phyloP scores from a whole-genome alignment of 2,113 vertebrate genomes.

The Malurus melanocephalus region DNA sequence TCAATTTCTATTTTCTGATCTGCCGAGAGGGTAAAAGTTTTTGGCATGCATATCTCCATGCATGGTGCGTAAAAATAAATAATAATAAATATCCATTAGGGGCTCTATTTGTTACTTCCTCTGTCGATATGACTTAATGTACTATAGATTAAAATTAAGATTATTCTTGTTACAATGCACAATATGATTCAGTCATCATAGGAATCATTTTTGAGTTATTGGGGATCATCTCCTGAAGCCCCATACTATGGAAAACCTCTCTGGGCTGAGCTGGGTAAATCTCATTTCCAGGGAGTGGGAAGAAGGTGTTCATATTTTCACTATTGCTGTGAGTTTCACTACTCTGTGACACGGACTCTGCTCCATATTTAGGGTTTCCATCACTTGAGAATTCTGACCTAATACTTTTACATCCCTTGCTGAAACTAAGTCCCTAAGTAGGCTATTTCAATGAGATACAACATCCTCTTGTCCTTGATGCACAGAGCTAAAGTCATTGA shows the following conservation, averaged over 20 bases:
- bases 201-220: background rate
- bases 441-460: background rate
- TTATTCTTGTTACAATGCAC: background rate
- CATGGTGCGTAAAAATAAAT: background rate
- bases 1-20: background rate
- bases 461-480: background rate
- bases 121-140: background rate
- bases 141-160: background rate
- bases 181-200: background rate
- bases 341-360: accelerated
- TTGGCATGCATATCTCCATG: background rate
- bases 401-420: background rate
- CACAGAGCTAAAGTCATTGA: background rate
- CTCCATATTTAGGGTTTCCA: background rate
- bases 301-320: background rate
- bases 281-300: background rate
- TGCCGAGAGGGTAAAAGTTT: background rate
- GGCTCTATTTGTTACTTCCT: background rate
- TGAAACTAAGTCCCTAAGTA: background rate
- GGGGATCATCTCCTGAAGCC: background rate
- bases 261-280: background rate
- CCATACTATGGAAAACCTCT: background rate
- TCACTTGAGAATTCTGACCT: background rate
- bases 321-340: background rate
- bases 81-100: background rate